These are phyloP conservation scores for Muntiacus reevesi DNA, from an alignment of 2,113 vertebrate genomes.

Conservation along the genomic window DNA sequence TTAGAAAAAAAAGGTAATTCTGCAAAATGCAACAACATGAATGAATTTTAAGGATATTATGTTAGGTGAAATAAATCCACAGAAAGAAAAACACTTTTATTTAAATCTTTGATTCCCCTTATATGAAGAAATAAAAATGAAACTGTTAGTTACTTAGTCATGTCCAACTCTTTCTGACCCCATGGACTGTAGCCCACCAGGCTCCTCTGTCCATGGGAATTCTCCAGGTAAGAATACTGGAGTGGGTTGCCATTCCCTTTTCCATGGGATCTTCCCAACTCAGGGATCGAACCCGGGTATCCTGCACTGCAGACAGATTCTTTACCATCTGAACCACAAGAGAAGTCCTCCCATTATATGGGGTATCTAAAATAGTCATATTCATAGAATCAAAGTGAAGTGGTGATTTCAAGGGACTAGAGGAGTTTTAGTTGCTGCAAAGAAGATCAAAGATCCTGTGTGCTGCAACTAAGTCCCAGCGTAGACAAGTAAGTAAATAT, in stretches of 20 bases:
- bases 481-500: not conserved
- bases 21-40: not conserved
- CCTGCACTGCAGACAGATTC: not conserved
- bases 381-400: not conserved
- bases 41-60: not conserved
- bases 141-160: not conserved
- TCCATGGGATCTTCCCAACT: not conserved
- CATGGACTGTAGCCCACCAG: not conserved
- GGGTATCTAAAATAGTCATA: not conserved
- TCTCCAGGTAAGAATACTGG: not conserved
- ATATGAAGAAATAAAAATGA: not conserved
- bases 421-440: not conserved
- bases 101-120: not conserved
- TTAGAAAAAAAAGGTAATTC: not conserved
- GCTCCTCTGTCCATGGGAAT: not conserved
- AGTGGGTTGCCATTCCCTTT: not conserved
- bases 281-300: not conserved
- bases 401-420: not conserved
- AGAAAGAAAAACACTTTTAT: not conserved
- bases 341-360: not conserved
- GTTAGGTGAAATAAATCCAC: not conserved
- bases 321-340: not conserved
- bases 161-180: not conserved
- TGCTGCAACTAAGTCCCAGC: not conserved
- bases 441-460: not conserved